Evolutionary conservation across 2,797 vertebrate species (phyloP).

Genomic region (Chrosomus eos): DNA sequence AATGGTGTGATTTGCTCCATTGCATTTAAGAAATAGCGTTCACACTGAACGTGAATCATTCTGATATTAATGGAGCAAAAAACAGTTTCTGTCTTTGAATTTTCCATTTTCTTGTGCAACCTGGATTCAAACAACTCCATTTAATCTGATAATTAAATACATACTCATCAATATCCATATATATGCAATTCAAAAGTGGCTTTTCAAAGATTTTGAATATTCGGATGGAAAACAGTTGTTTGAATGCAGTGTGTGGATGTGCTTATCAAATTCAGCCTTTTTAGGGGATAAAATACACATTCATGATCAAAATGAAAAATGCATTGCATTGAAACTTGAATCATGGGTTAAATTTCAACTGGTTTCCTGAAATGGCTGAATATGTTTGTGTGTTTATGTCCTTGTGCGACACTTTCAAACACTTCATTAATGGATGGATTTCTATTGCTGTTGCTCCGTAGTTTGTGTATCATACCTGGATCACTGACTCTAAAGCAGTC

Average conservation of each 20-base stretch:
- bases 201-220: neutral
- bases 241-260: constrained; percentile 43
- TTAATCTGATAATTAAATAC: neutral
- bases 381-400: neutral
- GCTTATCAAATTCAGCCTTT: constrained; percentile 10
- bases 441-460: constrained; percentile 65
- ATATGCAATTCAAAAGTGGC: neutral
- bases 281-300: neutral
- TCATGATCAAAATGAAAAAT: neutral
- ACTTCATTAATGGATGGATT: neutral
- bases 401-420: neutral
- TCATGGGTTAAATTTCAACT: neutral
- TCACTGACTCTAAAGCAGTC: constrained; percentile 94
- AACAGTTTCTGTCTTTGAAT: neutral
- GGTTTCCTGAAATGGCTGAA: constrained; percentile 28
- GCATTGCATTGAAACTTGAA: neutral
- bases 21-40: neutral
- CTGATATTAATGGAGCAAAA: constrained; percentile 53
- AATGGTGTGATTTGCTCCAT: constrained; percentile 42
- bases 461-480: constrained; percentile 98
- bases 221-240: constrained; percentile 33
- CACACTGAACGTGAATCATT: neutral
- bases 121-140: constrained; percentile 45
- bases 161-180: neutral
- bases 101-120: constrained; percentile 3